Percentiles rank a stretch among this genome's conserved stretches.
Evolutionary conservation across 2,113 vertebrate genomes (phyloP).

Genomic region (Neolamprologus variostigma): DNA sequence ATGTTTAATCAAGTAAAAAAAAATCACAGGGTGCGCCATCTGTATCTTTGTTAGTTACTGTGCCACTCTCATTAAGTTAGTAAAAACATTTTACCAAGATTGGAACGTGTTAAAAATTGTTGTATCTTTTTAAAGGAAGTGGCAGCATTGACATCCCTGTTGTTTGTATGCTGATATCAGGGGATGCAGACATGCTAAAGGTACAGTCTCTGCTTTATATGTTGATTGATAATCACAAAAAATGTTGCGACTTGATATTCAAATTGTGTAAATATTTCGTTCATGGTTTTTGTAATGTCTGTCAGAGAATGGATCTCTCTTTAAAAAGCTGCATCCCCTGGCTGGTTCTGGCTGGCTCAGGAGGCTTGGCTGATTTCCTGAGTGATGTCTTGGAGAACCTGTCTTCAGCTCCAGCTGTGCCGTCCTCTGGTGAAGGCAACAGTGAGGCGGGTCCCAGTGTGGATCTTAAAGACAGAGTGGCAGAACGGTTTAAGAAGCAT

Average conservation of each 20-base stretch:
- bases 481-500: not conserved
- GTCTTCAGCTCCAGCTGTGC: not conserved
- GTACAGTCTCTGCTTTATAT: not conserved
- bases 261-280: not conserved
- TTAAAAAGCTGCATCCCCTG: accelerated
- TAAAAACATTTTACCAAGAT: not conserved
- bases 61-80: not conserved
- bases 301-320: not conserved
- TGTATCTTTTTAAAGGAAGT: not conserved
- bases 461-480: not conserved
- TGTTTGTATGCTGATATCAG: not conserved
- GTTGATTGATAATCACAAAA: not conserved
- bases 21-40: not conserved
- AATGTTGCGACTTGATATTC: not conserved
- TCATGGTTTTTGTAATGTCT: accelerated
- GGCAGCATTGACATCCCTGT: not conserved
- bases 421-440: not conserved
- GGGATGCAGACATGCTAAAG: not conserved
- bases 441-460: not conserved
- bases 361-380: not conserved
- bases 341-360: not conserved
- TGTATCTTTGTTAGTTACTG: not conserved
- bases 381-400: not conserved
- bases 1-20: not conserved
- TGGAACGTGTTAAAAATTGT: not conserved